Conservation (phyloP, 2,113 vertebrate species). For the Phaethornis superciliosus region DNA sequence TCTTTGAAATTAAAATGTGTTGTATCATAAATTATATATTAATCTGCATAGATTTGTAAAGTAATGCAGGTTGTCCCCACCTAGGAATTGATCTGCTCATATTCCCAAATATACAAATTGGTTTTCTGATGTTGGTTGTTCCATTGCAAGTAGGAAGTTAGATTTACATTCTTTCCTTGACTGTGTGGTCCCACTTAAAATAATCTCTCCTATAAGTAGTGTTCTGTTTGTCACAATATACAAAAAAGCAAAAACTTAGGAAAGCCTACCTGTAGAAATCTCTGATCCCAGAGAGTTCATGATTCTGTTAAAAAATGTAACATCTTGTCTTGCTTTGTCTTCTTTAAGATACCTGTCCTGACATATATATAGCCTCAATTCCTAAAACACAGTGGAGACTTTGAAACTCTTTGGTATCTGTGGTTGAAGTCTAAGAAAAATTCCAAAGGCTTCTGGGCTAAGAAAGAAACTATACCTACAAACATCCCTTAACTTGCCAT, state of each 20-base stretch:
- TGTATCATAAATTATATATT: background rate
- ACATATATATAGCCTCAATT: background rate
- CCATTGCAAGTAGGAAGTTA: background rate
- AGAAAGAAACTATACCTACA: background rate
- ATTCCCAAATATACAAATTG: background rate
- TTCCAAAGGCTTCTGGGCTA: background rate
- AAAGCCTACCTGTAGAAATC: background rate
- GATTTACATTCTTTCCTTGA: background rate
- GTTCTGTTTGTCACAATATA: background rate
- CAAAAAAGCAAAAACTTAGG: background rate
- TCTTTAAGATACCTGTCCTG: background rate
- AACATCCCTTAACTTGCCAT: background rate
- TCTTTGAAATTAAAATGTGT: background rate
- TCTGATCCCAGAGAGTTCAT: background rate
- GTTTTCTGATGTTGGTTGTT: background rate
- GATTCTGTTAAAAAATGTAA: background rate
- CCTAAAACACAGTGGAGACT: background rate
- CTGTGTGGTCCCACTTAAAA: background rate
- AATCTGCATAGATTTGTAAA: background rate
- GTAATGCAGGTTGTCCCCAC: background rate
- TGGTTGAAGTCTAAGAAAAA: background rate
- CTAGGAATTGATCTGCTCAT: background rate
- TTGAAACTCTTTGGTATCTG: background rate
- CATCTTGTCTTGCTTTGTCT: background rate
- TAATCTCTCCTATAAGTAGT: background rate